Evolutionary conservation across 1,140 invertebrate genomes (phyloP).

Genomic region (Geopemphigus sp.): DNA sequence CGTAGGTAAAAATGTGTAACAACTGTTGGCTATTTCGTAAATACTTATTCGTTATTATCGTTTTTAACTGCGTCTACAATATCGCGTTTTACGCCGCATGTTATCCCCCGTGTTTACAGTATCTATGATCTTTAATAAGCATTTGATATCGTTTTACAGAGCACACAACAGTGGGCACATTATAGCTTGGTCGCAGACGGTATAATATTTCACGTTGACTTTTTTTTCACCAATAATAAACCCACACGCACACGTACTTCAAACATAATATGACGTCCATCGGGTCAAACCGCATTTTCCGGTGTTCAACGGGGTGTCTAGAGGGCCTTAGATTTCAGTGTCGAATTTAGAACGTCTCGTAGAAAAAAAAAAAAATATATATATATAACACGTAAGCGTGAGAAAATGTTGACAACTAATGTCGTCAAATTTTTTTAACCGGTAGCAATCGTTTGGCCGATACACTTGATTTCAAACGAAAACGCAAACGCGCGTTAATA

Average conservation of each 20-base stretch:
- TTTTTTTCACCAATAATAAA: conserved; percentile 47
- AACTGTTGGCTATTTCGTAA: neutral
- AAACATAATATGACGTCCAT: conserved; percentile 22
- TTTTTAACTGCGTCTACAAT: neutral
- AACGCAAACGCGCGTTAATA: neutral
- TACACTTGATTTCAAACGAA: neutral
- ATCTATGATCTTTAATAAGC: conserved; percentile 41
- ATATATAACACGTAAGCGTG: conserved; percentile 16
- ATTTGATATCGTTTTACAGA: conserved; percentile 47
- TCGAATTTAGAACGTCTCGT: conserved; percentile 31
- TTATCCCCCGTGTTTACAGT: conserved; percentile 33
- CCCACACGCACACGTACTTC: conserved; percentile 29
- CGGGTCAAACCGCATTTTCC: conserved; percentile 44
- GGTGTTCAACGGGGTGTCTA: conserved; percentile 42
- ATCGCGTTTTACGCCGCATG: neutral
- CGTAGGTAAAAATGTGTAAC: neutral
- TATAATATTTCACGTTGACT: conserved; percentile 46
- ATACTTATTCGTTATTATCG: neutral
- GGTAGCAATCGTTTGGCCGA: neutral
- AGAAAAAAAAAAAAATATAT: neutral
- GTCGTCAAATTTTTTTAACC: neutral
- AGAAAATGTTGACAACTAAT: conserved; percentile 24
- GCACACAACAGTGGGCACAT: conserved; percentile 47
- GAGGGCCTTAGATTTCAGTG: conserved; percentile 42
- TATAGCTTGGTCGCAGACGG: conserved; percentile 40